A percentile compares a stretch with the other conserved stretches of the same genome.
Evolutionary conservation across 2,888 invertebrate species (phyloP).

Genomic region (Capitulum mitella): DNA sequence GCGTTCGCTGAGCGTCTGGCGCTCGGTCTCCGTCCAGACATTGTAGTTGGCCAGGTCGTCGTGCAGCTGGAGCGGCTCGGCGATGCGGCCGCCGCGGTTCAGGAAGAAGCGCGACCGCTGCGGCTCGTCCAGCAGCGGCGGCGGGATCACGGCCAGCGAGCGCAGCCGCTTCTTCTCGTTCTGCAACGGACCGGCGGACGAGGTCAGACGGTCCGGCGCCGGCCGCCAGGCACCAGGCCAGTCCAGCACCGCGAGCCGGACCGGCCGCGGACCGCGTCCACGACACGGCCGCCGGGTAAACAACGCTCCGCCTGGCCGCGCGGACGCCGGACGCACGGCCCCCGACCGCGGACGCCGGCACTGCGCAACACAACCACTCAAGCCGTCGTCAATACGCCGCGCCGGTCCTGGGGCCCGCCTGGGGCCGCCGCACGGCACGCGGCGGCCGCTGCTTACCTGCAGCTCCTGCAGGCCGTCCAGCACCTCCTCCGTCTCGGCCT

Average conservation of each 20-base stretch:
- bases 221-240: no score
- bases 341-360: no score
- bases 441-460: conserved; percentile 48
- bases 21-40: conserved; percentile 85
- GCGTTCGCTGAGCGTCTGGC: conserved; percentile 80
- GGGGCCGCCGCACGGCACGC: not conserved
- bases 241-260: no score
- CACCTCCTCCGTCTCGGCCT: conserved; percentile 93
- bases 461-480: conserved; percentile 95
- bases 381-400: no score
- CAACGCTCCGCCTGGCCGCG: no score
- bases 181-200: conserved; percentile 46
- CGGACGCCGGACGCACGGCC: no score
- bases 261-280: no score
- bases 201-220: not conserved
- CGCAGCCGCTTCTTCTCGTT: conserved; percentile 96
- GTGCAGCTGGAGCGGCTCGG: conserved; percentile 56
- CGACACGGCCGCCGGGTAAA: no score
- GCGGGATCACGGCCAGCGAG: conserved; percentile 90
- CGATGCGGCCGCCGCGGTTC: conserved; percentile 76
- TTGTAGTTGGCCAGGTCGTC: conserved; percentile 77
- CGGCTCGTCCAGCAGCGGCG: conserved; percentile 70
- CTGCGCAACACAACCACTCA: no score
- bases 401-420: no score
- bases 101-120: conserved; percentile 66